Evolutionary conservation across 2,113 vertebrate species (phyloP).

Genomic region (Ammodytes dubius): DNA sequence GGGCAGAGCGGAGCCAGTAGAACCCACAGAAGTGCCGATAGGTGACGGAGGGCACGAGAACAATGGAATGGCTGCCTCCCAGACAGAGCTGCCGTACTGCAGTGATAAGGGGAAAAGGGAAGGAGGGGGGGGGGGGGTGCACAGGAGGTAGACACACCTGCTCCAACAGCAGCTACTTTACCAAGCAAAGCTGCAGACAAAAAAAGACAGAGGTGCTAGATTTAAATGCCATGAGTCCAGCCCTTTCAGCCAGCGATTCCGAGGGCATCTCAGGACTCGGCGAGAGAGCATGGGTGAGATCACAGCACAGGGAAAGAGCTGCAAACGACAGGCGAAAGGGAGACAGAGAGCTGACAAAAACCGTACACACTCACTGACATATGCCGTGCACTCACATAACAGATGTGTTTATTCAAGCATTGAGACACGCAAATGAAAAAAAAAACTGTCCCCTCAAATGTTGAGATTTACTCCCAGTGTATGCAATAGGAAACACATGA

Average conservation of each 20-base stretch:
- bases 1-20: slow-evolving; percentile 53
- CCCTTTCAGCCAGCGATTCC: slow-evolving; percentile 34
- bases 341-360: slow-evolving; percentile 38
- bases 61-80: slow-evolving; percentile 79
- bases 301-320: slow-evolving; percentile 21
- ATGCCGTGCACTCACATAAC: slow-evolving; percentile 33
- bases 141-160: slow-evolving; percentile 77
- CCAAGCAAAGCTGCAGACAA: slow-evolving; percentile 7
- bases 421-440: neutral
- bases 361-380: slow-evolving; percentile 10
- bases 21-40: slow-evolving; percentile 54
- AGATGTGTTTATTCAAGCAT: slow-evolving; percentile 37
- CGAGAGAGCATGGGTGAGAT: slow-evolving; percentile 43
- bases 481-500: neutral
- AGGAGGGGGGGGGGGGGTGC: slow-evolving; percentile 22
- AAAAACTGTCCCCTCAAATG: neutral
- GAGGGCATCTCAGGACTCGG: slow-evolving; percentile 69
- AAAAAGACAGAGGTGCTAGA: slow-evolving; percentile 27
- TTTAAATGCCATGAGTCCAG: slow-evolving; percentile 19
- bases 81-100: slow-evolving; percentile 78
- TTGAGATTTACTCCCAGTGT: neutral
- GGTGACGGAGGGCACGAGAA: slow-evolving; percentile 67
- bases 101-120: slow-evolving; percentile 78
- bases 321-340: slow-evolving; percentile 25
- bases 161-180: slow-evolving; percentile 63